Evolutionary conservation across 1,140 invertebrate species (phyloP).

Genomic region (Scaptodrosophila lebanonensis): DNA sequence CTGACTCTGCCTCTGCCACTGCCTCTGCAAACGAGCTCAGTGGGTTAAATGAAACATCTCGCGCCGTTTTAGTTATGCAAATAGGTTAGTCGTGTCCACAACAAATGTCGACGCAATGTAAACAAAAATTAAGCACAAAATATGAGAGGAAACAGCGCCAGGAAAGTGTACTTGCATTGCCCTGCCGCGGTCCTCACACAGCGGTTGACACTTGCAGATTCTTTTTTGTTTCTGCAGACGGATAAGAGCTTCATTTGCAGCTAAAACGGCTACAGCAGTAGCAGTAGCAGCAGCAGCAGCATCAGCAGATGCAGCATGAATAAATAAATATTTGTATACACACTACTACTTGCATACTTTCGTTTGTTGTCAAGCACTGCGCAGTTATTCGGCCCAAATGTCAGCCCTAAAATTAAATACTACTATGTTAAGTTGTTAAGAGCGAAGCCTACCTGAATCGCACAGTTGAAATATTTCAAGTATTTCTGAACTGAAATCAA

Average conservation of each 20-base stretch:
- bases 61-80: slow-evolving; percentile 42
- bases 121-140: slow-evolving; percentile 47
- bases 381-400: too few relatives aligned
- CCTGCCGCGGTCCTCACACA: slow-evolving; percentile 12
- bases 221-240: too few relatives aligned
- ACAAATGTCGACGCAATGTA: slow-evolving; percentile 39
- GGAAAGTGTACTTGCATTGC: too few relatives aligned
- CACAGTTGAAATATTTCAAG: too few relatives aligned
- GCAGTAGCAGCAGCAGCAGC: slow-evolving; percentile 15
- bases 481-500: too few relatives aligned
- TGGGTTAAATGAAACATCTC: slow-evolving; percentile 64
- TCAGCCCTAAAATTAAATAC: too few relatives aligned
- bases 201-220: slow-evolving; percentile 64
- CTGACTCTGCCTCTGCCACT: too few relatives aligned
- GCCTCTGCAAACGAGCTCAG: slow-evolving; percentile 53
- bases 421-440: too few relatives aligned
- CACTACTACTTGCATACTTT: too few relatives aligned
- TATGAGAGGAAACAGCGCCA: too few relatives aligned
- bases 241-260: slow-evolving; percentile 56
- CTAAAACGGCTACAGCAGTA: slow-evolving; percentile 18
- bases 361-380: too few relatives aligned
- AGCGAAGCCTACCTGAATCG: too few relatives aligned
- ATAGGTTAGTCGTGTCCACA: slow-evolving; percentile 48
- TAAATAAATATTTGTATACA: slow-evolving; percentile 1
- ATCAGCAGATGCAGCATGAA: slow-evolving; percentile 17